Percentiles rank a stretch among this genome's conserved stretches.
Conservation (phyloP, 2,797 vertebrate genomes). For the Thalassophryne amazonica region DNA sequence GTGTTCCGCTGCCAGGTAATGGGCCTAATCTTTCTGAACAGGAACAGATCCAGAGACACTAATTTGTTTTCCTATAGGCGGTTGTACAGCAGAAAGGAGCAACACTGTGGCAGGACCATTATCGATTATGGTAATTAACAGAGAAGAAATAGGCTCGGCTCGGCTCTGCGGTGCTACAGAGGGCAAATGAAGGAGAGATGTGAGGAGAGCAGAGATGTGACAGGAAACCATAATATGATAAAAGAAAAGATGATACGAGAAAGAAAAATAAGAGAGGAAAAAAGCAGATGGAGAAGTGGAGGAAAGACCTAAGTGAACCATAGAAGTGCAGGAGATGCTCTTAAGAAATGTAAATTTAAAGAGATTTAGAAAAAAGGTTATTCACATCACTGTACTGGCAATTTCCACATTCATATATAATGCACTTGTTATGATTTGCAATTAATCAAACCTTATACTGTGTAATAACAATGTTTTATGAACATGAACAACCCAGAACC, state of each 20-base stretch:
- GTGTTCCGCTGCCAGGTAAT: slow-evolving; percentile 44
- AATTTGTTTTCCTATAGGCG: slow-evolving; percentile 25
- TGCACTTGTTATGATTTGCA: too few species aligned
- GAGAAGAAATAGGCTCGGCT: slow-evolving; percentile 32
- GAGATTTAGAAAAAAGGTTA: too few species aligned
- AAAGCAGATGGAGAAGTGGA: background rate
- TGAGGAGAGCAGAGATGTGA: slow-evolving; percentile 5
- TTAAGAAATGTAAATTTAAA: too few species aligned
- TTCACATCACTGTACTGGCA: too few species aligned
- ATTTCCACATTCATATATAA: too few species aligned
- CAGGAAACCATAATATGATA: slow-evolving; percentile 13
- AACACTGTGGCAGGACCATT: slow-evolving; percentile 13
- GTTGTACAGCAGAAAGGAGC: slow-evolving; percentile 17
- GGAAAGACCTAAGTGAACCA: too few species aligned
- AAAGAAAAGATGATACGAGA: too few species aligned
- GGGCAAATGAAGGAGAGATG: slow-evolving; percentile 23
- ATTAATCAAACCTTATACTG: too few species aligned
- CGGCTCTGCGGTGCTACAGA: slow-evolving; percentile 20
- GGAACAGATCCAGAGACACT: slow-evolving; percentile 31
- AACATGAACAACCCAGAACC: too few species aligned
- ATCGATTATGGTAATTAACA: slow-evolving; percentile 59
- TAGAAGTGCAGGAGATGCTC: too few species aligned
- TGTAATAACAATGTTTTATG: too few species aligned
- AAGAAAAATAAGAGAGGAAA: too few species aligned
- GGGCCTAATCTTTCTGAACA: slow-evolving; percentile 57